phyloP scores from a whole-genome alignment of 2,888 invertebrate species.

The Leuctra nigra region DNA sequence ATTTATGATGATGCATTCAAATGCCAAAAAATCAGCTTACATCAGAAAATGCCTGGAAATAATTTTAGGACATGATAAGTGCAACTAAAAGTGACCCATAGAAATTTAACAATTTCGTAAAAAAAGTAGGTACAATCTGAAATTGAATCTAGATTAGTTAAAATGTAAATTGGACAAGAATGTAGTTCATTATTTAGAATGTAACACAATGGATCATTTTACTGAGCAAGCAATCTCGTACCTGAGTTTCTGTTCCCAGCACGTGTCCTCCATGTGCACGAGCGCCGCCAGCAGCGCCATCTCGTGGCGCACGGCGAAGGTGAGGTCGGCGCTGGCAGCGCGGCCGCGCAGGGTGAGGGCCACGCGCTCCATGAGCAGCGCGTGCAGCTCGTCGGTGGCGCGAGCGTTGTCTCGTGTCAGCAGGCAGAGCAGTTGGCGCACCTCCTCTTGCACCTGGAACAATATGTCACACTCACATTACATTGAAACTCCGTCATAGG shows the following conservation, averaged over 20 bases:
- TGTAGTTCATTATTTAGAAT: too few relatives aligned
- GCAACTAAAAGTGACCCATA: too few relatives aligned
- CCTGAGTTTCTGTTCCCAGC: constrained; percentile 89
- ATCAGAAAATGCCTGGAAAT: too few relatives aligned
- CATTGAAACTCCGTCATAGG: too few relatives aligned
- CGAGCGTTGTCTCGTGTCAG: constrained; percentile 79
- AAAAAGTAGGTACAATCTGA: too few relatives aligned
- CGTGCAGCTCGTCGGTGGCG: constrained; percentile 78
- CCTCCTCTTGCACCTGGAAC: constrained; percentile 73
- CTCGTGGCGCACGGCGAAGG: constrained; percentile 77
- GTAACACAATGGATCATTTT: too few relatives aligned
- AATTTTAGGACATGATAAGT: too few relatives aligned
- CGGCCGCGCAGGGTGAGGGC: constrained; percentile 72
- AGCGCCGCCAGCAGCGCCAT: constrained; percentile 81
- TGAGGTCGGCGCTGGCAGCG: constrained; percentile 65
- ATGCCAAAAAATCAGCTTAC: too few relatives aligned
- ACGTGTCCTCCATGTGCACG: constrained; percentile 86
- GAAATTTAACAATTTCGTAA: too few relatives aligned
- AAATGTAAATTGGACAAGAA: too few relatives aligned
- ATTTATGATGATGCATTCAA: too few relatives aligned
- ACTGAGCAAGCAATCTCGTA: constrained; percentile 19
- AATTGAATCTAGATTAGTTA: too few relatives aligned
- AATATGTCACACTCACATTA: not conserved
- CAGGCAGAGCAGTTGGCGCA: constrained; percentile 78
- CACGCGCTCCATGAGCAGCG: constrained; percentile 73